Conservation (phyloP, 2,113 vertebrate species). For the Orthonyx spaldingii region DNA sequence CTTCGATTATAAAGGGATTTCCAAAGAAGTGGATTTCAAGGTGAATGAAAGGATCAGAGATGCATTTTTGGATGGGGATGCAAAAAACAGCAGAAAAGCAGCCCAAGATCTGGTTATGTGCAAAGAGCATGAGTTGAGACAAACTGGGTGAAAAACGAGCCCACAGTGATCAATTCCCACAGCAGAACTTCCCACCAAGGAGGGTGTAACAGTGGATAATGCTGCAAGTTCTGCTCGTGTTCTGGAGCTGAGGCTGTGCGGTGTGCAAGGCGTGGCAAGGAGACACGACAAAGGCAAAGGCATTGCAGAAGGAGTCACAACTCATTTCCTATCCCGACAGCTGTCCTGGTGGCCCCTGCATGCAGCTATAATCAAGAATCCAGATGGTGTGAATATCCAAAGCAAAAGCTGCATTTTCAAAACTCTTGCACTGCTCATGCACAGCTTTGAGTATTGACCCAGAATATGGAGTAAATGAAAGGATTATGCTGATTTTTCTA, state of each 20-base stretch:
- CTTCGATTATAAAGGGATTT: not conserved
- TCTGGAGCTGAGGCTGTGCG: not conserved
- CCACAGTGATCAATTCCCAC: not conserved
- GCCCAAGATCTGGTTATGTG: not conserved
- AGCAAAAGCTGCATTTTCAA: not conserved
- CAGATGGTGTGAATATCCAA: not conserved
- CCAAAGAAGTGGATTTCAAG: not conserved
- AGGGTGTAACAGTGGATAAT: accelerated
- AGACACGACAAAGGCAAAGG: not conserved
- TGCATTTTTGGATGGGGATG: not conserved
- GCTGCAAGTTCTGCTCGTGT: not conserved
- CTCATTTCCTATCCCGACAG: not conserved
- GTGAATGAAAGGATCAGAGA: not conserved
- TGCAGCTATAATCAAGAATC: not conserved
- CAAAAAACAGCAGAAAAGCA: not conserved
- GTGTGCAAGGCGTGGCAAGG: not conserved
- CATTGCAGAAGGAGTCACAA: not conserved
- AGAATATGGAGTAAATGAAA: not conserved
- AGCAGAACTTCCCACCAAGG: not conserved
- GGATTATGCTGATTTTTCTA: not conserved
- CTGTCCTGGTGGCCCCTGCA: not conserved
- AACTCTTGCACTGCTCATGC: not conserved
- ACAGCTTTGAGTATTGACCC: not conserved
- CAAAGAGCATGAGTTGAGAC: not conserved
- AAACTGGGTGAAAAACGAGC: not conserved